Evolutionary conservation across 2,797 vertebrate genomes (phyloP), one percentile per base, ranked within the genome.

Genomic region (Carduelis carduelis): DNA sequence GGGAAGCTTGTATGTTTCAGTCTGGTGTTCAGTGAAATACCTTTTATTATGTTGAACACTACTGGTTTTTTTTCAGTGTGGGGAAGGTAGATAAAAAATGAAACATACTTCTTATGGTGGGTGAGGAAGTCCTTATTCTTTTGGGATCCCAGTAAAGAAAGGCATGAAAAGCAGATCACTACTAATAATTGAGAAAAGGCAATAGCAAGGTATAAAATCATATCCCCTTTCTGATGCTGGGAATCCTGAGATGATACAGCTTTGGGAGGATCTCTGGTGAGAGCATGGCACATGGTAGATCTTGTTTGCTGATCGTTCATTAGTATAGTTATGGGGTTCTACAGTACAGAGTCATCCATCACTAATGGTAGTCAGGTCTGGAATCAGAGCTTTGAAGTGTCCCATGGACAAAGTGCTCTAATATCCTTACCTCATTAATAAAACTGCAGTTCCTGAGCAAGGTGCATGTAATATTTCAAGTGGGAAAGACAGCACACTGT

Each of bases 311-410:
- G 2, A 1, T 3, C 53, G 32, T 46, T 89, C 35, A 23, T 52
- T 70, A 34, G 32, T 64, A 16, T 17, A 72, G 8, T 37, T 43
- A 6, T 0, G 0, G 30, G 23, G 10, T 41, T 89, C 85, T 79
- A 39, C 18, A 27, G 39, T 43, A 12, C 39, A 6, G 47, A 8
- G 44, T 75, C 26, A 28, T 71, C 78, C 23, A 1, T 89, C 47
- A 43, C 43, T 27, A 21, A 3, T 12, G 52, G 30, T 23, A 27
- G 32, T 49, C 0, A 0, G 1, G 16, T 75, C 82, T 82, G 79
- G 68, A 61, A n/a, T 39, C 12, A 50, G 34, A 61, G 26, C 28
- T 76, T 87, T 85, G 66, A 52, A 57, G 32, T 49, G 32, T 79
- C 16, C 17, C 2, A 7, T 53, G 32, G 19, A n/a, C 35, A 70